Evolutionary conservation across 2,113 vertebrate genomes (phyloP), one percentile per base, ranked within the genome.

Genomic region (Labeo rohita): DNA sequence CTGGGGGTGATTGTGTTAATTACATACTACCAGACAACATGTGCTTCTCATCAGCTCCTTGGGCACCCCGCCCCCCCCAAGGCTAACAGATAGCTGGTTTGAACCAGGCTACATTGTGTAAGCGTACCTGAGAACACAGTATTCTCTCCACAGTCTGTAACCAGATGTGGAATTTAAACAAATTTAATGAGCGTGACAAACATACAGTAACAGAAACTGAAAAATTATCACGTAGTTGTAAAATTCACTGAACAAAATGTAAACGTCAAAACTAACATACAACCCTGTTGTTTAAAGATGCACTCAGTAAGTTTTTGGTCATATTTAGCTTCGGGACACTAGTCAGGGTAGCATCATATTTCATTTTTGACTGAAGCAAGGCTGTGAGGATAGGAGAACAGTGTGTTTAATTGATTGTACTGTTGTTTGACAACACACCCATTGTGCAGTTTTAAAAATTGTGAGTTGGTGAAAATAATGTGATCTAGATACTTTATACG

Each of bases 21-120:
- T 95, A 93, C 93, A 93, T 90, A 91, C 91, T 91, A 92, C 93
- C 93, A 95, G 91, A 91, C 92, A 93, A 91, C 94, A 95, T 95
- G 93, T 95, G 94, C 93, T 95, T 95, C 94, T 92, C 93, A 95
- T 95, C 94, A 95, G 90, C 45, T 90, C 87, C 89, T 86, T 89
- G 88, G 28, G 92, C 89, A 92, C 92, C 93, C 90, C 90, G 90
- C 92, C 68, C 91, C 92, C 92, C 90, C 88, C 28, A 47, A 18
- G 16, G 49, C 28, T 76, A 45, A 54, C 36, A 65, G 28, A 63
- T 59, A 72, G 49, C 59, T 49, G 84, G 59, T 80, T 56, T 77
- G 66, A 83, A 87, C 77, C 45, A 86, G 63, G n/a, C 21, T 21
- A 50, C 34, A 72, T 65, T 10, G 84, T 73, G 70, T 80, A 72